phyloP scores from a whole-genome alignment of 2,797 vertebrate species.

The Hypotaenidia philippensis region DNA sequence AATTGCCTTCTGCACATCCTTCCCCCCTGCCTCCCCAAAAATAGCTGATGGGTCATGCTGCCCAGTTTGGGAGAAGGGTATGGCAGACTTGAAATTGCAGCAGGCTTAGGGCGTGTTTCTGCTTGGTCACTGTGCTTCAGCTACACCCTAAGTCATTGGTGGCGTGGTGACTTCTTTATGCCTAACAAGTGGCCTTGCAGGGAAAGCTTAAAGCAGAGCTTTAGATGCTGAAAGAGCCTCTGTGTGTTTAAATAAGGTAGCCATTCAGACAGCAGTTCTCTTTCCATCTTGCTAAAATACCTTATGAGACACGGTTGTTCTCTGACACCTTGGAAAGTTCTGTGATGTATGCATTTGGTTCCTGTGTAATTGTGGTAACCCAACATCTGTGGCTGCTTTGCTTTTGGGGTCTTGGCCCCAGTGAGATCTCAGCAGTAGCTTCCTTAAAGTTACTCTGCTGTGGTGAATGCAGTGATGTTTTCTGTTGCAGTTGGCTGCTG shows the following conservation, averaged over 20 bases:
- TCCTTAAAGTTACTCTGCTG: fast-evolving
- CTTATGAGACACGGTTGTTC: fast-evolving
- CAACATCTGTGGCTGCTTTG: not conserved
- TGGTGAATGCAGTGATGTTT: not conserved
- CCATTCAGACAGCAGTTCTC: not conserved
- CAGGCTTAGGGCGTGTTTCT: not conserved
- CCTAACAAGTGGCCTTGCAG: not conserved
- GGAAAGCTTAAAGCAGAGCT: not conserved
- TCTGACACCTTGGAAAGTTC: not conserved
- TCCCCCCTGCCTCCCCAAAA: not conserved
- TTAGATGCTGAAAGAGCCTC: not conserved
- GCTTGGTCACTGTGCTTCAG: not conserved
- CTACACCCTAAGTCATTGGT: not conserved
- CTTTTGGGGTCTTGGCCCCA: not conserved
- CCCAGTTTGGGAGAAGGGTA: fast-evolving
- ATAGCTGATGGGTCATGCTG: not conserved
- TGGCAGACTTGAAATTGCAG: not conserved
- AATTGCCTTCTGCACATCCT: not conserved
- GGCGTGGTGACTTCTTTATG: not conserved
- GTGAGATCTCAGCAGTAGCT: not conserved
- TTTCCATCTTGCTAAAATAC: not conserved
- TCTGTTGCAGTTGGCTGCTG: fast-evolving
- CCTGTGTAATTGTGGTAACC: not conserved
- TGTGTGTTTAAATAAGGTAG: fast-evolving
- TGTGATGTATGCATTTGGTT: fast-evolving